A percentile compares a stretch with the other conserved stretches of the same genome.
These are phyloP conservation scores for Otolemur crassicaudatus DNA, from an alignment of 2,797 vertebrate genomes.

Conservation along the genomic window DNA sequence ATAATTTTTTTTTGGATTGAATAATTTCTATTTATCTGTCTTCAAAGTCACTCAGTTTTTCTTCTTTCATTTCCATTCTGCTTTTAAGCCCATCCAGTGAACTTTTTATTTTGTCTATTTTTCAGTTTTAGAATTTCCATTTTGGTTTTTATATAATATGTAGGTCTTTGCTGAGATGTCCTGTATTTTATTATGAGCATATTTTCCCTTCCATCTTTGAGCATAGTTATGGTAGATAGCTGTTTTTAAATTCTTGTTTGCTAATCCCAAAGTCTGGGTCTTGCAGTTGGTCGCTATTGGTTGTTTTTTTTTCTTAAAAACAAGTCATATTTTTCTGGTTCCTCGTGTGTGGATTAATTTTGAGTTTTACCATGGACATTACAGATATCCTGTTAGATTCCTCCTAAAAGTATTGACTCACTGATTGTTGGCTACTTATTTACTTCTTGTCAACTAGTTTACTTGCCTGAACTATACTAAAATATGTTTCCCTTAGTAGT, in stretches of 20 bases:
- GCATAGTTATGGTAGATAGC: neutral
- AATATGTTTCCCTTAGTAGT: neutral
- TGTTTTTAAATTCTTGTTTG: constrained; percentile 15
- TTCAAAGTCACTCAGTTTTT: neutral
- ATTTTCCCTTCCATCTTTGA: neutral
- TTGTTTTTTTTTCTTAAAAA: neutral
- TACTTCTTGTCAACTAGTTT: neutral
- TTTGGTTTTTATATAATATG: neutral
- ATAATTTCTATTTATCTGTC: neutral
- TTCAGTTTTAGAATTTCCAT: constrained; percentile 22
- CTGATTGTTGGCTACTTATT: neutral
- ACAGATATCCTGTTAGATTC: neutral
- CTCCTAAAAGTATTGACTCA: neutral
- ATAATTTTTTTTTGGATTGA: neutral
- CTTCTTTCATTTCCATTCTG: neutral
- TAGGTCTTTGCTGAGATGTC: neutral
- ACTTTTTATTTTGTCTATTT: neutral
- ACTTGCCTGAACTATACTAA: neutral
- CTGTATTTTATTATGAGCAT: neutral
- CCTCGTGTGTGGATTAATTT: neutral
- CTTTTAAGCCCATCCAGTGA: neutral
- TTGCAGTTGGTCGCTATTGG: neutral
- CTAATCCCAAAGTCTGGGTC: neutral
- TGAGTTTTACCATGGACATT: neutral
- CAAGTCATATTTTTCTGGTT: neutral